Conservation (phyloP, 2,113 vertebrate species). For the Halcyon senegalensis region DNA sequence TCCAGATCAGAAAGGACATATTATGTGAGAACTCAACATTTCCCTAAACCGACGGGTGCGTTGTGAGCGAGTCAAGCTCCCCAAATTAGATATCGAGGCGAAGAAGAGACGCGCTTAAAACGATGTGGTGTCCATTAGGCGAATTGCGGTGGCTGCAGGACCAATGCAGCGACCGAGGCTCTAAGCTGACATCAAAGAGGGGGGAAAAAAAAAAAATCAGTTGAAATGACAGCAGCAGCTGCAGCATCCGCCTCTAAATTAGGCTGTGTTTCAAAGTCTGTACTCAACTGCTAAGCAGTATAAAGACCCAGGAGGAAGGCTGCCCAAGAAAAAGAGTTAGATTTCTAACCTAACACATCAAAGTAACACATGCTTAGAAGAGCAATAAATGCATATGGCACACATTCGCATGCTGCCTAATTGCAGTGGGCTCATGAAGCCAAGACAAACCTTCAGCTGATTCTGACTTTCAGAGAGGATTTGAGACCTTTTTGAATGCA, state of each 20-base stretch:
- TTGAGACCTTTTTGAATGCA: constrained; percentile 68
- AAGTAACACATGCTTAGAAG: constrained; percentile 87
- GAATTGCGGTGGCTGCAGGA: constrained; percentile 71
- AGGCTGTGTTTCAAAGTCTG: constrained; percentile 92
- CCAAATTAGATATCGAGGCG: constrained; percentile 58
- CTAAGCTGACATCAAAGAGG: constrained; percentile 92
- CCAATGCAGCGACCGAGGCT: constrained; percentile 79
- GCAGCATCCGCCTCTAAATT: constrained; percentile 89
- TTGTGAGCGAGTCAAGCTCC: not conserved
- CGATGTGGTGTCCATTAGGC: constrained; percentile 49
- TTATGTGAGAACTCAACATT: constrained; percentile 10
- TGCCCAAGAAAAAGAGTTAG: constrained; percentile 84
- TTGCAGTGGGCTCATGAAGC: constrained; percentile 80
- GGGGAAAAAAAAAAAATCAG: constrained; percentile 72
- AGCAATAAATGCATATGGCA: constrained; percentile 85
- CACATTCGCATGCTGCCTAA: constrained; percentile 82
- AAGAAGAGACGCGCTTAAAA: constrained; percentile 73
- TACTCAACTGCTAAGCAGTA: constrained; percentile 91
- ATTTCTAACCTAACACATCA: constrained; percentile 86
- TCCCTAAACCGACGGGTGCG: not conserved
- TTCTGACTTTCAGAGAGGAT: constrained; percentile 74
- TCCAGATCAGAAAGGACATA: constrained; percentile 8
- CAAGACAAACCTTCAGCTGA: constrained; percentile 79
- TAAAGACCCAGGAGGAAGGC: constrained; percentile 94
- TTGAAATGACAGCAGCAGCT: constrained; percentile 93